Percentiles rank a stretch among this genome's conserved stretches.
phyloP scores from a whole-genome alignment of 2,797 vertebrate genomes.

The Oreonectes daqikongensis region DNA sequence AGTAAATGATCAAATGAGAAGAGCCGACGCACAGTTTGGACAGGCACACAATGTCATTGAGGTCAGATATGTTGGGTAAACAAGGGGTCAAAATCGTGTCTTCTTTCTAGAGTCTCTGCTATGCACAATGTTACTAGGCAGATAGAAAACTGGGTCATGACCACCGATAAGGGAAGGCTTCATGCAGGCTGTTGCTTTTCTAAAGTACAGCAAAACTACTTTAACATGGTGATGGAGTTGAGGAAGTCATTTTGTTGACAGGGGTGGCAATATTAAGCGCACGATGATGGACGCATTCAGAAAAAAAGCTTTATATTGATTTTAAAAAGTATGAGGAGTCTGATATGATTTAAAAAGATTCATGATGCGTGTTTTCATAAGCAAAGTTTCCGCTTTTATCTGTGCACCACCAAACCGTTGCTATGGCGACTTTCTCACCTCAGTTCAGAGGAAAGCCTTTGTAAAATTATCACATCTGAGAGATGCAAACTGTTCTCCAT shows the following conservation, averaged over 20 bases:
- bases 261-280: not conserved
- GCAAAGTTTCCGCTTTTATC: not conserved
- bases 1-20: too few species aligned
- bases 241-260: conserved; percentile 14
- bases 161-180: not conserved
- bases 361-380: not conserved
- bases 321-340: not conserved
- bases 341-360: not conserved
- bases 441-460: not conserved
- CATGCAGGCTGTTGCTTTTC: conserved; percentile 8
- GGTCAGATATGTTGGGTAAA: conserved; percentile 4
- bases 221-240: not conserved
- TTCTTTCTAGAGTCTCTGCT: not conserved
- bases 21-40: not conserved
- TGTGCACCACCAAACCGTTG: not conserved
- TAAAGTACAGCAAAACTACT: conserved; percentile 16
- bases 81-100: not conserved
- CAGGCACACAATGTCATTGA: not conserved
- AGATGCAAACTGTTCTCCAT: not conserved
- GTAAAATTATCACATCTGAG: not conserved
- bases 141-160: conserved; percentile 18
- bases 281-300: conserved; percentile 16
- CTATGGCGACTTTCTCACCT: conserved; percentile 1
- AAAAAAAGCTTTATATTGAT: not conserved
- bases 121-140: conserved; percentile 8